Evolutionary conservation across 2,888 invertebrate species (phyloP).

Genomic region (Drosophila atroscutellata): DNA sequence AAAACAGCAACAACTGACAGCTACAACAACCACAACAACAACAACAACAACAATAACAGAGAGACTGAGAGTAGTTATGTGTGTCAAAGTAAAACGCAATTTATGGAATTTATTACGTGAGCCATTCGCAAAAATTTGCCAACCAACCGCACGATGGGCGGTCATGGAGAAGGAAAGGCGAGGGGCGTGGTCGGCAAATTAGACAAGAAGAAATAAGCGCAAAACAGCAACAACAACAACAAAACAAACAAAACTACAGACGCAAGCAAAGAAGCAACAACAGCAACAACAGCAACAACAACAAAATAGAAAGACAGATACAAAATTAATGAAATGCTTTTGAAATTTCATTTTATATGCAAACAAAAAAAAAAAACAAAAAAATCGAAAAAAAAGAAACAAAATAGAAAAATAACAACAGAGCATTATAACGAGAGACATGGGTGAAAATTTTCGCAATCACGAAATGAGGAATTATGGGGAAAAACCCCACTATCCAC

Average conservation of each 20-base stretch:
- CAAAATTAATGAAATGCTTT: conserved; percentile 71
- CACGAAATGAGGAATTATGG: conserved; percentile 63
- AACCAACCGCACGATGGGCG: conserved; percentile 31
- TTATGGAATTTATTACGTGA: conserved; percentile 78
- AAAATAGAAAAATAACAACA: conserved; percentile 42
- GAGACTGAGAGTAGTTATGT: conserved; percentile 58
- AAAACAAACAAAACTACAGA: conserved; percentile 13
- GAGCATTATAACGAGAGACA: conserved; percentile 24
- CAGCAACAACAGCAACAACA: conserved; percentile 3
- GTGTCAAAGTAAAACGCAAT: conserved; percentile 79
- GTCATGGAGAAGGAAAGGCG: conserved; percentile 2
- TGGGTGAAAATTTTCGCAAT: conserved; percentile 61
- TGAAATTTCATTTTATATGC: conserved; percentile 67
- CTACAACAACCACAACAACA: conserved; percentile 42
- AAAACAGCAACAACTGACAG: conserved; percentile 55
- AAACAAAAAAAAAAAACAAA: conserved; percentile 43
- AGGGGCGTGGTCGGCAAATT: conserved; percentile 41
- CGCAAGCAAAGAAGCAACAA: neutral
- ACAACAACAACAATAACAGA: conserved; percentile 39
- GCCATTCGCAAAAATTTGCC: conserved; percentile 67
- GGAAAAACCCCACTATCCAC: conserved; percentile 36
- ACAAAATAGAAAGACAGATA: conserved; percentile 27
- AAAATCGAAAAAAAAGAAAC: conserved; percentile 20
- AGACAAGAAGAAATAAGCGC: conserved; percentile 33
- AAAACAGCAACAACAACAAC: conserved; percentile 24